Evolutionary conservation across 2,888 invertebrate species (phyloP), one percentile per base, ranked within the genome.

Genomic region (Archips crataeganus): DNA sequence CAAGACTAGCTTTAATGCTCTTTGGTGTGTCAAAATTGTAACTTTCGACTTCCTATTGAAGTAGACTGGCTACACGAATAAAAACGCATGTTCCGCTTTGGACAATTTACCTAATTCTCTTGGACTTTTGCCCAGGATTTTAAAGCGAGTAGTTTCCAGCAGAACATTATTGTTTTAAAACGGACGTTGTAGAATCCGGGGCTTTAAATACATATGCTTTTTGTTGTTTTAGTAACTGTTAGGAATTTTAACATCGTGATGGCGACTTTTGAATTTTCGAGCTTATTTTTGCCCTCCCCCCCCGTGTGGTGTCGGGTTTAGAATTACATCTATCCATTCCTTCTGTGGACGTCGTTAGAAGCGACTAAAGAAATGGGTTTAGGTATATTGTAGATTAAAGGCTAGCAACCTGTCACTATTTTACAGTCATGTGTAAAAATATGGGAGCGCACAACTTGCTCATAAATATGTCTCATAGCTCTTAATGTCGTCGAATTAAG

Each of bases 111-210:
- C 73, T 73, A 73, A 73, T 73, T 68, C 68, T 34, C 59, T 73
- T 73, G 63, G 73, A 73, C 59, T 42, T 57, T 47, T 69, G 73
- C 68, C 73, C 67, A 57, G 62, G 67, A 57, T 73, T 73, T 73
- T 59, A 59, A 73, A 64, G 63, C 57, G 63, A 73, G 59, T 71
- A 51, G 64, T 69, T 73, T 64, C 63, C 57, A 36, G 39, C 62
- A 47, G 32, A 64, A 47, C 51, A 10, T 69, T 68, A 73, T 73
- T 73, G 68, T 73, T 73, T 73, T 69, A 73, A 73, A 73, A 68
- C 73, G 62, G 39, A 39, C 39, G 65, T 4, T 5, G 32, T 11
- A 23, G 57, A 10, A 57, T 57, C 11, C 32, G 2, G 32, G 57
- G 32, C 32, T 57, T 54, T 54, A 54, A 54, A 54, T 23, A 54